These are phyloP conservation scores for Araneus ventricosus DNA, from an alignment of 1,140 invertebrate species.

Conservation along the genomic window DNA sequence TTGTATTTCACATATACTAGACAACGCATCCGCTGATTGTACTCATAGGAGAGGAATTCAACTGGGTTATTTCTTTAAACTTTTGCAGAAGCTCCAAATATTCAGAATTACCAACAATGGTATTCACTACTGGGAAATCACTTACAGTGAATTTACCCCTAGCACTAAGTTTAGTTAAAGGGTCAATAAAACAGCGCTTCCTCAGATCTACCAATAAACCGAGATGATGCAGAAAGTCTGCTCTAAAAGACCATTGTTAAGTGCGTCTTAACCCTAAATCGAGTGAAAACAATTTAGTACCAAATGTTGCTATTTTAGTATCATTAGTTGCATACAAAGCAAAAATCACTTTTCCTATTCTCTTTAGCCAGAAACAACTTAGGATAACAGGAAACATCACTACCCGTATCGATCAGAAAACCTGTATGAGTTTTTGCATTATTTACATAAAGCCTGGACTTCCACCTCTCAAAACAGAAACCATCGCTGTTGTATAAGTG, in stretches of 20 bases:
- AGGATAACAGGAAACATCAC: too few species aligned
- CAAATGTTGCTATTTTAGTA: too few species aligned
- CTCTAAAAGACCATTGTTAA: not conserved
- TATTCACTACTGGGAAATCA: not conserved
- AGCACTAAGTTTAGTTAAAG: not conserved
- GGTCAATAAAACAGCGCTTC: not conserved
- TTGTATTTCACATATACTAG: not conserved
- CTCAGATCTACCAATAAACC: conserved; percentile 12
- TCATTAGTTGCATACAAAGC: conserved; percentile 11
- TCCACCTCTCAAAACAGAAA: too few species aligned
- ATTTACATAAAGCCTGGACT: too few species aligned
- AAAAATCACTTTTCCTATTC: not conserved
- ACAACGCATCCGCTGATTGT: conserved; percentile 62
- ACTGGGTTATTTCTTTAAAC: too few species aligned
- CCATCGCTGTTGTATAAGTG: too few species aligned
- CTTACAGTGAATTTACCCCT: too few species aligned
- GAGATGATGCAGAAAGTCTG: not conserved
- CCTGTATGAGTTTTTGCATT: too few species aligned
- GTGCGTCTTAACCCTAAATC: not conserved
- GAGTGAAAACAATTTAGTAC: not conserved
- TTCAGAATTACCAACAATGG: not conserved
- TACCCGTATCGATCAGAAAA: too few species aligned
- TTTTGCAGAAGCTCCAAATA: too few species aligned
- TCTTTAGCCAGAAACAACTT: too few species aligned
- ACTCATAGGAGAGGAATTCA: too few species aligned